Percentiles rank a stretch among this genome's conserved stretches.
Evolutionary conservation across 2,113 vertebrate genomes (phyloP).

Genomic region (Myotis davidii): DNA sequence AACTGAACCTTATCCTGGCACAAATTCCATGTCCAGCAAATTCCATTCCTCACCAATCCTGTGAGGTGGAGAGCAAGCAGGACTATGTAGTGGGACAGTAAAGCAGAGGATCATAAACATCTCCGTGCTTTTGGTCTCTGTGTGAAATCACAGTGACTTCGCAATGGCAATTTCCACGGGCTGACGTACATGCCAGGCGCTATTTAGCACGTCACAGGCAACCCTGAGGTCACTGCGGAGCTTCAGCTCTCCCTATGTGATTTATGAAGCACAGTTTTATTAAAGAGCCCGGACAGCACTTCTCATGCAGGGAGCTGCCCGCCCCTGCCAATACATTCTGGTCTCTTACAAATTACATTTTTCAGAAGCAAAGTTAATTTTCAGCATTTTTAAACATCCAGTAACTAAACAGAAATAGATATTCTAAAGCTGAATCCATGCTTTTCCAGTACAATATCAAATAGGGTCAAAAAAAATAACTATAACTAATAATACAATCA

Average conservation of each 20-base stretch:
- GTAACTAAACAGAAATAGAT: conserved; percentile 34
- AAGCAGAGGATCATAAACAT: neutral
- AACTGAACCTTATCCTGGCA: neutral
- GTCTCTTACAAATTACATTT: neutral
- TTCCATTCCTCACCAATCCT: neutral
- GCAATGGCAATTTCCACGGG: neutral
- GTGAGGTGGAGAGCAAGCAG: neutral
- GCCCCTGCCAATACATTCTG: neutral
- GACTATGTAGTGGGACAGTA: neutral
- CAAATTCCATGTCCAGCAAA: neutral
- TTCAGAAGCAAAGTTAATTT: conserved; percentile 34
- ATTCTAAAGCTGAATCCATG: neutral
- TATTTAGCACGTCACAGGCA: neutral
- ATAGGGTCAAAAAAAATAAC: conserved; percentile 27
- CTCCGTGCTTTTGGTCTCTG: neutral
- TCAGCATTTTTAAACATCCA: conserved; percentile 12
- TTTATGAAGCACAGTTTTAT: neutral
- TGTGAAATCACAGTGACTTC: neutral
- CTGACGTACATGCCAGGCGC: neutral
- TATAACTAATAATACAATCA: neutral
- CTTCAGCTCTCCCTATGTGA: neutral
- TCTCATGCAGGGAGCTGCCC: neutral
- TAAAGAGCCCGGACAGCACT: neutral
- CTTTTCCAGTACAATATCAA: neutral
- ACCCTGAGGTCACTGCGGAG: neutral